Evolutionary conservation across 2,888 invertebrate genomes (phyloP).

Genomic region (Tenthredo amoena): DNA sequence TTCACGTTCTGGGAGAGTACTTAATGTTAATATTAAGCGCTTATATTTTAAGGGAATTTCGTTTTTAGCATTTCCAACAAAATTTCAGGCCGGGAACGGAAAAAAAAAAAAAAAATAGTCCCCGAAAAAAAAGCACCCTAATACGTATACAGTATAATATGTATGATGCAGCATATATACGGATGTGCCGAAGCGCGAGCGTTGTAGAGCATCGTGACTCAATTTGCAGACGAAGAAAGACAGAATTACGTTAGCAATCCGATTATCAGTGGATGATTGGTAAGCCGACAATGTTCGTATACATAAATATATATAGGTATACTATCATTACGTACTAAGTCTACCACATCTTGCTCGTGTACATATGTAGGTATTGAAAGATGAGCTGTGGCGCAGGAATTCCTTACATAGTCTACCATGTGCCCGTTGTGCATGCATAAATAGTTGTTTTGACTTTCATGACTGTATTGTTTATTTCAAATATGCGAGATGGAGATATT

Average conservation of each 20-base stretch:
- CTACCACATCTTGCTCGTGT: neutral
- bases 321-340: neutral
- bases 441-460: neutral
- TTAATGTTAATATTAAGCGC: too few species aligned
- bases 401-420: neutral
- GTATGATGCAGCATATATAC: neutral
- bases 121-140: too few species aligned
- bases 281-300: slow-evolving; percentile 1
- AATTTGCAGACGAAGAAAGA: slow-evolving; percentile 1
- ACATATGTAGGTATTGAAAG: neutral
- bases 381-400: neutral
- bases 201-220: slow-evolving; percentile 12
- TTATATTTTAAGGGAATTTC: too few species aligned
- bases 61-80: too few species aligned
- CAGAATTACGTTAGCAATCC: slow-evolving; percentile 2
- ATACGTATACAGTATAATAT: neutral
- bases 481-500: neutral
- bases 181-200: slow-evolving; percentile 14
- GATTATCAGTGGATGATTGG: slow-evolving; percentile 16
- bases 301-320: neutral
- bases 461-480: neutral
- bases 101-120: too few species aligned
- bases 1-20: too few species aligned
- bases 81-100: too few species aligned
- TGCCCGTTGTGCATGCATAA: neutral